Conservation (phyloP, 1,140 invertebrate genomes). For the Bilobella aurantiaca region DNA sequence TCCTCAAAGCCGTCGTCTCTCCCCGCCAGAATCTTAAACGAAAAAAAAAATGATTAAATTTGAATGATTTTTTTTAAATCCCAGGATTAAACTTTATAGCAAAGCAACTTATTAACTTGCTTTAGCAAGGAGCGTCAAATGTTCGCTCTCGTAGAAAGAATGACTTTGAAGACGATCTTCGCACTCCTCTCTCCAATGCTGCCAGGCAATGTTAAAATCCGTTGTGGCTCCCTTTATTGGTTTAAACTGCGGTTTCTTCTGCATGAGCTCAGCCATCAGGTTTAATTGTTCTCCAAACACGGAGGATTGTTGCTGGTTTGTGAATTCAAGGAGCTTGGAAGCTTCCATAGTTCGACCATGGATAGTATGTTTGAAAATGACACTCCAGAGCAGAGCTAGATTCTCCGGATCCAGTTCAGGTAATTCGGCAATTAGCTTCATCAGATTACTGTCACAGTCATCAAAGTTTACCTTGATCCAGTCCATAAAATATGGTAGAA, state of each 20-base stretch:
- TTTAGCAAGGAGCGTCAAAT: slow-evolving; percentile 23
- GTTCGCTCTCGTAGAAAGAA: slow-evolving; percentile 17
- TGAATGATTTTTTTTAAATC: background rate
- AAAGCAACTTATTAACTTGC: slow-evolving; percentile 12
- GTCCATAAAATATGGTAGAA: slow-evolving; percentile 27
- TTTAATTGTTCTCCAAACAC: slow-evolving; percentile 15
- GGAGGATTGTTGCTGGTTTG: slow-evolving; percentile 11
- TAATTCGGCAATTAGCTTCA: slow-evolving; percentile 14
- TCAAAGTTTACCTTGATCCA: slow-evolving; percentile 33
- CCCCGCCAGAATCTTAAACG: slow-evolving; percentile 18
- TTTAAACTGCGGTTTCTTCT: slow-evolving; percentile 25
- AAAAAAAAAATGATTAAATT: background rate
- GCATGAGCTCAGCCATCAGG: slow-evolving; percentile 22
- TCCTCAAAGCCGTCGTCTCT: slow-evolving; percentile 20
- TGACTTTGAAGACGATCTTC: slow-evolving; percentile 11
- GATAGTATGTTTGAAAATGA: slow-evolving; percentile 23
- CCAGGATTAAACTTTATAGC: no score
- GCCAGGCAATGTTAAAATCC: slow-evolving; percentile 26
- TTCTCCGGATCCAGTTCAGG: slow-evolving; percentile 22
- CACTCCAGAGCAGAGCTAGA: slow-evolving; percentile 20
- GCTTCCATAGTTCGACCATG: slow-evolving; percentile 29
- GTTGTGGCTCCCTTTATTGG: slow-evolving; percentile 21
- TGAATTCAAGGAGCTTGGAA: slow-evolving; percentile 12
- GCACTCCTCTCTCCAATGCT: slow-evolving; percentile 25
- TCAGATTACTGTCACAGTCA: slow-evolving; percentile 15